Evolutionary conservation across 2,113 vertebrate genomes (phyloP), one percentile per base, ranked within the genome.

Genomic region (Polypterus bichir): DNA sequence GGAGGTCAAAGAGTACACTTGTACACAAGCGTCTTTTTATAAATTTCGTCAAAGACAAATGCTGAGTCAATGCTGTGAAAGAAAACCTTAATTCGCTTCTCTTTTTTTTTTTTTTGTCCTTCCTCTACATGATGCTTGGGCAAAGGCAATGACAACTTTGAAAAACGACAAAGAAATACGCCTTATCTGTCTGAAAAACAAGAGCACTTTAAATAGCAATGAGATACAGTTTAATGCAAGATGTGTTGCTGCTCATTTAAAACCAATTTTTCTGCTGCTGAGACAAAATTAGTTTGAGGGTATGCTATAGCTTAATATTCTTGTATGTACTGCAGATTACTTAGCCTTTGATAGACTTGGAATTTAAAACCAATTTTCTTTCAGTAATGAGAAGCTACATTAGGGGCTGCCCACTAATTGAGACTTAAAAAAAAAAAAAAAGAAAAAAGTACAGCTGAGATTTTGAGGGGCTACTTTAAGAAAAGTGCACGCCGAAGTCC

Each of bases 321-420:
- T 62, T 69, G 59, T 69, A 64, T 70, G 73, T 62, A 73, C 73
- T 77, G 71, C 65, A 64, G 70, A 72, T 75, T 79, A 70, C 61
- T 77, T 73, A 68, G 61, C 77, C 69, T 78, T 79, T 71, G 72
- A 78, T 80, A 63, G 64, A 69, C 76, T 76, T 74, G 69, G 71
- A 73, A 79, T 83, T 73, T 69, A 61, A 82, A 81, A 80, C 67
- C 74, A 81, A 83, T 86, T 82, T 86, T 76, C 77, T 77, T 77
- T 69, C 63, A 72, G 71, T 77, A 79, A 77, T 74, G 74, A 69
- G 62, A 83, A 74, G 69, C 72, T 76, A 62, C 71, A 74, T 83
- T 81, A 78, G 70, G 70, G 59, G 59, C 58, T 74, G 65, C 62
- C 70, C 68, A 70, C 66, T 83, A 85, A 85, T 75, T 83, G 74